Conservation (phyloP, 2,888 invertebrate species). For the Sceliomorpha sp. region DNA sequence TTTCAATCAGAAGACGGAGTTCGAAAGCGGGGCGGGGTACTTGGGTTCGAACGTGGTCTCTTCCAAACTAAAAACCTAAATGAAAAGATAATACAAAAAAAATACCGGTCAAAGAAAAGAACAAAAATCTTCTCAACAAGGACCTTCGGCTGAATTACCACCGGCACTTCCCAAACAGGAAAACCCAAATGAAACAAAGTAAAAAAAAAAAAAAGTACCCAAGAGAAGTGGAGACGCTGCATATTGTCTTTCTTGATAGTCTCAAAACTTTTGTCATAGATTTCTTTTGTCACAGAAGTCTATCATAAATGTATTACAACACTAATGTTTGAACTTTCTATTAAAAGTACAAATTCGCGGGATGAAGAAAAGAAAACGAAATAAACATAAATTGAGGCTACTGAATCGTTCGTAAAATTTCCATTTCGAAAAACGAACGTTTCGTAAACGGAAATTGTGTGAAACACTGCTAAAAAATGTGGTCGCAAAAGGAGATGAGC, state of each 20-base stretch:
- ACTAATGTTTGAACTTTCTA: constrained; percentile 46
- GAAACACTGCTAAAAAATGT: constrained; percentile 21
- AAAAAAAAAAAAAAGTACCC: constrained; percentile 47
- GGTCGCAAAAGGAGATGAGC: constrained; percentile 28
- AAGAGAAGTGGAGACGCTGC: constrained; percentile 40
- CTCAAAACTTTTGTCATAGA: constrained; percentile 28
- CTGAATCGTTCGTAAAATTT: constrained; percentile 1
- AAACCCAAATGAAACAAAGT: constrained; percentile 43
- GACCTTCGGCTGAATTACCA: constrained; percentile 36
- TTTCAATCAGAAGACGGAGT: too few species aligned
- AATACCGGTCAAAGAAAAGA: too few species aligned
- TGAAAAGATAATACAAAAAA: too few species aligned
- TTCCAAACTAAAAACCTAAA: too few species aligned
- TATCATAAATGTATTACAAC: constrained; percentile 53
- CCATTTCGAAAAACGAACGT: constrained; percentile 7
- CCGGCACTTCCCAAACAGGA: constrained; percentile 30
- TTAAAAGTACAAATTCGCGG: constrained; percentile 15
- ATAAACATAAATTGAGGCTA: constrained; percentile 16
- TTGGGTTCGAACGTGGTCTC: too few species aligned
- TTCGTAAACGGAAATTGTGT: constrained; percentile 13
- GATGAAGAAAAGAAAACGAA: constrained; percentile 8
- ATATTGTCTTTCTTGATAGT: constrained; percentile 50
- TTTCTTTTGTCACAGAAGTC: constrained; percentile 30
- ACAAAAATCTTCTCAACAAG: constrained; percentile 47
- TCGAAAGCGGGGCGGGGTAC: too few species aligned